Evolutionary conservation across 2,888 invertebrate genomes (phyloP).

Genomic region (Camptogramma bilineatum): DNA sequence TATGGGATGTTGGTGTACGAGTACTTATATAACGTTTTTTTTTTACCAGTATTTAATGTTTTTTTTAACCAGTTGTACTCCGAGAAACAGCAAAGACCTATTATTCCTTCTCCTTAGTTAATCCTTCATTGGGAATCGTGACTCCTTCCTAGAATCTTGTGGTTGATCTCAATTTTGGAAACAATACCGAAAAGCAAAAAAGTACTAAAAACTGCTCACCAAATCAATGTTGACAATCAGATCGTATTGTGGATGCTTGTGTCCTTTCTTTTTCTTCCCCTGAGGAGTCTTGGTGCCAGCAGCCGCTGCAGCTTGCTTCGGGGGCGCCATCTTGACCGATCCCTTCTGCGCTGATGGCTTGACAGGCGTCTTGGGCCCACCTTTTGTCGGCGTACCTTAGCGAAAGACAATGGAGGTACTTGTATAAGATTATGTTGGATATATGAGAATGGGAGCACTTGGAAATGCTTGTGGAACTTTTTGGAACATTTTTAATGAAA

Average conservation of each 20-base stretch:
- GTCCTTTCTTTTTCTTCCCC: constrained; percentile 91
- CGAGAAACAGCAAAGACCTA: too few relatives aligned
- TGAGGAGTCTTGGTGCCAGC: constrained; percentile 86
- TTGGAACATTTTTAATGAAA: neutral
- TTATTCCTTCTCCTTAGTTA: too few relatives aligned
- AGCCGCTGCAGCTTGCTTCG: constrained; percentile 86
- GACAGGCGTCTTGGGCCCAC: constrained; percentile 87
- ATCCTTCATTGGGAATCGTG: too few relatives aligned
- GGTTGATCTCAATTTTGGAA: too few relatives aligned
- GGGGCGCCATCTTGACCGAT: constrained; percentile 88
- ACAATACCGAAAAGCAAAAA: too few relatives aligned
- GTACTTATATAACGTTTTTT: too few relatives aligned
- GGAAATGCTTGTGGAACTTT: neutral
- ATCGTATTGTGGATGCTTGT: constrained; percentile 92
- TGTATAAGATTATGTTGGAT: constrained; percentile 28
- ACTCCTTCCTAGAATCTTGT: too few relatives aligned
- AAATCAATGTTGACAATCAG: constrained; percentile 92
- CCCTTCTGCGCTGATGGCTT: constrained; percentile 91
- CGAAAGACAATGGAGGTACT: constrained; percentile 21
- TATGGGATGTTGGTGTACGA: too few relatives aligned
- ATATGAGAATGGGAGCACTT: neutral
- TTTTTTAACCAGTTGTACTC: too few relatives aligned
- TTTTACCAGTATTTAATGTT: too few relatives aligned
- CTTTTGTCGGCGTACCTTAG: constrained; percentile 78
- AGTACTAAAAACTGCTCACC: constrained; percentile 81